A percentile compares a stretch with the other conserved stretches of the same genome.
Conservation (phyloP, 2,888 invertebrate species). For the Auanema sp. region DNA sequence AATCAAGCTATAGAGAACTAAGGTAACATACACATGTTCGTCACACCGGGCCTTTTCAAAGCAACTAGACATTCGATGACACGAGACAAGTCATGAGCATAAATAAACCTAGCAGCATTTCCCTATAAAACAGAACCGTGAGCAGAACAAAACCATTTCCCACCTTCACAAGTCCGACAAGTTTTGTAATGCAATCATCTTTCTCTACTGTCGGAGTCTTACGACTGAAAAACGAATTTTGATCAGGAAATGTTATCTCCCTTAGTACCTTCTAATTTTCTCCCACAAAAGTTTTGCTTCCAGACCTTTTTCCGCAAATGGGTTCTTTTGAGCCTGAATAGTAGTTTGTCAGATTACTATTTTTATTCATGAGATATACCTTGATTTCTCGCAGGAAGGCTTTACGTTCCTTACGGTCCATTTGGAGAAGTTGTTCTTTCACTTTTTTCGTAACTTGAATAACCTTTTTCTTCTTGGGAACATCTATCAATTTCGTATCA, state of each 20-base stretch:
- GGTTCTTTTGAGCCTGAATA: constrained; percentile 44
- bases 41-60: constrained; percentile 65
- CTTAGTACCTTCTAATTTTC: constrained; percentile 42
- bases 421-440: constrained; percentile 53
- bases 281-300: constrained; percentile 55
- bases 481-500: background rate
- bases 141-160: background rate
- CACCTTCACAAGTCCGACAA: constrained; percentile 40
- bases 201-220: constrained; percentile 51
- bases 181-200: constrained; percentile 38
- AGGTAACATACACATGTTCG: constrained; percentile 27
- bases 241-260: background rate
- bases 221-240: constrained; percentile 36
- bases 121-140: constrained; percentile 64
- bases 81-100: constrained; percentile 79
- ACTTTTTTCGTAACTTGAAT: constrained; percentile 42
- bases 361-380: no score
- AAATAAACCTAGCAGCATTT: constrained; percentile 65
- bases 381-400: constrained; percentile 49
- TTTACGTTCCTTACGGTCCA: constrained; percentile 53
- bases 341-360: background rate
- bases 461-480: background rate
- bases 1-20: background rate
- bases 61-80: constrained; percentile 86
- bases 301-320: constrained; percentile 43